Percentiles rank a stretch among this genome's conserved stretches.
phyloP scores from a whole-genome alignment of 1,140 invertebrate species.

The Choristoneura fumiferana region DNA sequence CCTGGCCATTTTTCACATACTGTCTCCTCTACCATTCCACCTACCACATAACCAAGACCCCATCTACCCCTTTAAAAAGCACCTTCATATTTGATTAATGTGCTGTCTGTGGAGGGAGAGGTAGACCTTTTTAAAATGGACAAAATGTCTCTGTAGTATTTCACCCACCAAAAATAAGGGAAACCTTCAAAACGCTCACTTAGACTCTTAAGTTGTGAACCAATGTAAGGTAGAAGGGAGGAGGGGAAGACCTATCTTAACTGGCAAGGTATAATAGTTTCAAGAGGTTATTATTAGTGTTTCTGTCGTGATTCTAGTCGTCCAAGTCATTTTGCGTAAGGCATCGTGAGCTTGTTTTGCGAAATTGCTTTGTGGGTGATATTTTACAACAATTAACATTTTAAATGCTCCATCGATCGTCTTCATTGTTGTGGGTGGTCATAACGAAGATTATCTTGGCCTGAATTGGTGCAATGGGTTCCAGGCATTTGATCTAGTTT shows the following conservation, averaged over 20 bases:
- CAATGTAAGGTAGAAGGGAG: neutral
- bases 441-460: constrained; percentile 2
- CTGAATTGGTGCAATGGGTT: constrained; percentile 2
- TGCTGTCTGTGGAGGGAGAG: too few relatives aligned
- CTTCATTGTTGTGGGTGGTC: constrained; percentile 10
- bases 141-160: too few relatives aligned
- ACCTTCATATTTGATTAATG: too few relatives aligned
- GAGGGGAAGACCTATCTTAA: neutral
- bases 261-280: neutral
- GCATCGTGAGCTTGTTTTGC: constrained; percentile 12
- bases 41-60: neutral
- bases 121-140: too few relatives aligned
- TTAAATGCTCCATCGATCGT: constrained; percentile 16
- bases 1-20: constrained; percentile 1
- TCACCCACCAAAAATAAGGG: too few relatives aligned
- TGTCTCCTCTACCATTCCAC: neutral
- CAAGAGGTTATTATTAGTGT: constrained; percentile 10
- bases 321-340: constrained; percentile 18
- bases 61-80: too few relatives aligned
- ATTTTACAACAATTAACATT: constrained; percentile 19
- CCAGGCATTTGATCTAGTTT: neutral
- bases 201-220: too few relatives aligned
- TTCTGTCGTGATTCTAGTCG: constrained; percentile 12
- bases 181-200: too few relatives aligned
- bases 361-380: constrained; percentile 12